Percentiles rank a stretch among this genome's conserved stretches.
These are phyloP conservation scores for Meteorus colon DNA, from an alignment of 2,888 invertebrate species.

Conservation along the genomic window DNA sequence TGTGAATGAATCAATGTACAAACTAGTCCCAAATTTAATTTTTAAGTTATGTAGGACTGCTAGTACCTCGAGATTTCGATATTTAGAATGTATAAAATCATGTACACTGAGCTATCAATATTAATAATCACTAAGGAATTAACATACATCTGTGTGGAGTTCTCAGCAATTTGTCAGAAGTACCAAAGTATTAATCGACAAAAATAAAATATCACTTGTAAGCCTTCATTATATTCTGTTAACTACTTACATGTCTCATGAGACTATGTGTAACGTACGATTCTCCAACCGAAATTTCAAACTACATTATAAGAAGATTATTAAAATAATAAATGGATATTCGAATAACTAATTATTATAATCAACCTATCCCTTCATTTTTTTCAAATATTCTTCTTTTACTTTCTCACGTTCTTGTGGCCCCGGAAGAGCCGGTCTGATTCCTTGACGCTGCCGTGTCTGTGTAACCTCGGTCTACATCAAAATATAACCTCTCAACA, in stretches of 20 bases:
- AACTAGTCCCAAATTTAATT: slow-evolving; percentile 54
- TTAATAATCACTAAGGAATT: slow-evolving; percentile 7
- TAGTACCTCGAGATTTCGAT: slow-evolving; percentile 41
- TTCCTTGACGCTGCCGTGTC: slow-evolving; percentile 79
- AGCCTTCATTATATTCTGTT: slow-evolving; percentile 10
- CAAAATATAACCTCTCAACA: slow-evolving; percentile 28
- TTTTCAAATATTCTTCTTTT: slow-evolving; percentile 77
- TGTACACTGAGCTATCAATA: slow-evolving; percentile 9
- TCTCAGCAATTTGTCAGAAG: slow-evolving; percentile 9
- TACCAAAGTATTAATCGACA: slow-evolving; percentile 19
- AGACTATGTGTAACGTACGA: background rate
- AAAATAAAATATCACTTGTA: slow-evolving; percentile 10
- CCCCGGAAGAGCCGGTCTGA: slow-evolving; percentile 81
- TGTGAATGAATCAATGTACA: slow-evolving; percentile 53
- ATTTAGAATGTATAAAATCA: slow-evolving; percentile 46
- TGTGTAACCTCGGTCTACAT: slow-evolving; percentile 77
- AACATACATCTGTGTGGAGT: background rate
- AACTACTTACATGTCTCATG: slow-evolving; percentile 5
- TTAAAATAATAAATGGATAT: slow-evolving; percentile 30
- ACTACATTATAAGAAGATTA: slow-evolving; percentile 29
- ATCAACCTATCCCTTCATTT: slow-evolving; percentile 23
- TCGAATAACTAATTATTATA: slow-evolving; percentile 15
- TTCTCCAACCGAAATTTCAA: background rate
- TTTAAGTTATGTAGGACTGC: slow-evolving; percentile 48
- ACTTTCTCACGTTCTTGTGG: slow-evolving; percentile 81